Evolutionary conservation across 1,140 invertebrate genomes (phyloP).

Genomic region (Trichonephila clavipes): DNA sequence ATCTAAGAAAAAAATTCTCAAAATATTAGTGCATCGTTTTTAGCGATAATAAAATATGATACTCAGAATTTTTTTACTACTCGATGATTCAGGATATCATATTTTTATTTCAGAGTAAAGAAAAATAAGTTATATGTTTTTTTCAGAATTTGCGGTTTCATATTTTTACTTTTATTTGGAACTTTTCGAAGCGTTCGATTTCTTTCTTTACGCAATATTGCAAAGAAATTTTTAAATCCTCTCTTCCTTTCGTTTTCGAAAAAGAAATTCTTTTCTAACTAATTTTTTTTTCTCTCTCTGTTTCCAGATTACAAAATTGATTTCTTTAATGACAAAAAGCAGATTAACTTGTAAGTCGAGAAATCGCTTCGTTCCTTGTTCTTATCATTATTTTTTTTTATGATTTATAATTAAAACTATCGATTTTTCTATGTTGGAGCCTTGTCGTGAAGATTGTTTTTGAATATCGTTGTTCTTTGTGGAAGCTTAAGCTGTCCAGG

Average conservation of each 20-base stretch:
- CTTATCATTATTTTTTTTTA: conserved; percentile 6
- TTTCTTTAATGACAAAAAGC: conserved; percentile 15
- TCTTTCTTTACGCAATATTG: neutral
- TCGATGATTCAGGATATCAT: neutral
- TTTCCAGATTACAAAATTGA: conserved; percentile 11
- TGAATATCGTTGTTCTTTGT: neutral
- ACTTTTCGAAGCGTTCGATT: neutral
- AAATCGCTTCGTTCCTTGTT: neutral
- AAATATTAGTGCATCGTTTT: too few relatives aligned
- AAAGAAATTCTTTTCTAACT: neutral
- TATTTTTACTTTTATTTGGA: neutral
- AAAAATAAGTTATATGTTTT: neutral
- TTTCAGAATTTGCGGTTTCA: neutral
- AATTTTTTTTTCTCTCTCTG: neutral
- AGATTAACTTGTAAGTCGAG: conserved; percentile 24
- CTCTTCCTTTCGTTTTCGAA: too few relatives aligned
- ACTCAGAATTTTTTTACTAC: too few relatives aligned
- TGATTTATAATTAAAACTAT: conserved; percentile 27
- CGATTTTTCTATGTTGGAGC: neutral
- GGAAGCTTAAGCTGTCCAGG: neutral
- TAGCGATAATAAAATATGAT: too few relatives aligned
- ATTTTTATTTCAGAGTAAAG: neutral
- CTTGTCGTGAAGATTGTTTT: neutral
- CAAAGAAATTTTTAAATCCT: too few relatives aligned
- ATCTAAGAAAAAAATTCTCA: too few relatives aligned